Base-by-base conservation (phyloP, 2,797 vertebrate genomes). In the Gymnocypris eckloni region DNA sequence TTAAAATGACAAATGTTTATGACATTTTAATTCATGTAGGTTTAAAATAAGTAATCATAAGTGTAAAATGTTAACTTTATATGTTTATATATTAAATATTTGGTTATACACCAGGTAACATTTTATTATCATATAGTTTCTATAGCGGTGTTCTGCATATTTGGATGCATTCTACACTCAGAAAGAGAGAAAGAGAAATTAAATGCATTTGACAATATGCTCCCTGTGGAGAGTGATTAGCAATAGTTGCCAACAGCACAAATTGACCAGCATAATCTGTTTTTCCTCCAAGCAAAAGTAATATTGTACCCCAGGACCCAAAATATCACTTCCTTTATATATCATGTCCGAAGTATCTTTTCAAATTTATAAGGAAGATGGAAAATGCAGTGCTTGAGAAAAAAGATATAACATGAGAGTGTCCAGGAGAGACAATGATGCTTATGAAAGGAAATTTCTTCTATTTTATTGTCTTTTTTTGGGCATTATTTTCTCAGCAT, bases 301-400 rank as follows among this genome's bases (percentile, higher is more conserved):
- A 94, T 94, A 93, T 92, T 90, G 93, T 89, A 92, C 89, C 89
- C 92, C 88, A 83, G 92, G 93, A 93, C 88, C 92, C 92, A 90
- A 91, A 93, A 91, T 93, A 92, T 92, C 88, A 92, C 94, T 93
- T 93, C 6, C 37, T 56, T 39, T 54, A 76, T 13, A 76, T n/a
- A 56, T 94, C 92, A 93, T 93, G 93, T 93, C 93, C 93, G 93
- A 95, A 94, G 89, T 94, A 93, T 94, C 93, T 90, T 59, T 94
- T 93, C 90, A 22, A 28, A 67, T 45, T 28, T 18, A 11, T 12
- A 22, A 69, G 61, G 4, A 81, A 39, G 6, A 33, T 22, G 43
- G 25, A 20, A 66, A 22, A 69, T 33, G 6, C 28, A 39, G 12
- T 3, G 28, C 75, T 77, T 77, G 88, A 92, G 89, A 76, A 79